Evolutionary conservation across 2,797 vertebrate genomes (phyloP).

Genomic region (Arnoldichthys spilopterus): DNA sequence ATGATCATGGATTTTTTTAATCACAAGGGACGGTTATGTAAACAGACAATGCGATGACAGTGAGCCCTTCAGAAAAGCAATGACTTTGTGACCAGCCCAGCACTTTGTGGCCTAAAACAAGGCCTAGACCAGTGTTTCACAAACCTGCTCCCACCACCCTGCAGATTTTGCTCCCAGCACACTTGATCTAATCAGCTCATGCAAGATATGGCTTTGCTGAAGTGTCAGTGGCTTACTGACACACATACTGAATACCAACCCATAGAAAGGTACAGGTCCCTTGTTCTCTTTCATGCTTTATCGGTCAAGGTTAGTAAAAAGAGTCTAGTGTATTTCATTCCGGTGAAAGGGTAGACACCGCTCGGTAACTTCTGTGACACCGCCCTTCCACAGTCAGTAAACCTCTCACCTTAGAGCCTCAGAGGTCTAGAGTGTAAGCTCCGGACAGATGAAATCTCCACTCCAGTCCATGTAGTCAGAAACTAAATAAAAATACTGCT

Average conservation of each 20-base stretch:
- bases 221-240: too few species aligned
- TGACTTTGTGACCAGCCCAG: background rate
- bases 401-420: background rate
- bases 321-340: background rate
- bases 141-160: too few species aligned
- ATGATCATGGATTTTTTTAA: background rate
- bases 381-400: background rate
- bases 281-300: background rate
- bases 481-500: too few species aligned
- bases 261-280: background rate
- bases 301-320: conserved; percentile 3
- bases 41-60: background rate
- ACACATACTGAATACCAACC: background rate
- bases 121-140: too few species aligned
- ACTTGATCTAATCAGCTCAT: too few species aligned
- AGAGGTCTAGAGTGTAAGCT: background rate
- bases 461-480: background rate
- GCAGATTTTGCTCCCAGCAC: too few species aligned
- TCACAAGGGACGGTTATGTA: background rate
- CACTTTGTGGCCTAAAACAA: too few species aligned
- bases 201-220: too few species aligned
- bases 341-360: background rate
- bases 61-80: background rate
- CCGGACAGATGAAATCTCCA: background rate
- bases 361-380: background rate